Evolutionary conservation across 2,888 invertebrate genomes (phyloP), one percentile per base, ranked within the genome.

Genomic region (Timandra comae): DNA sequence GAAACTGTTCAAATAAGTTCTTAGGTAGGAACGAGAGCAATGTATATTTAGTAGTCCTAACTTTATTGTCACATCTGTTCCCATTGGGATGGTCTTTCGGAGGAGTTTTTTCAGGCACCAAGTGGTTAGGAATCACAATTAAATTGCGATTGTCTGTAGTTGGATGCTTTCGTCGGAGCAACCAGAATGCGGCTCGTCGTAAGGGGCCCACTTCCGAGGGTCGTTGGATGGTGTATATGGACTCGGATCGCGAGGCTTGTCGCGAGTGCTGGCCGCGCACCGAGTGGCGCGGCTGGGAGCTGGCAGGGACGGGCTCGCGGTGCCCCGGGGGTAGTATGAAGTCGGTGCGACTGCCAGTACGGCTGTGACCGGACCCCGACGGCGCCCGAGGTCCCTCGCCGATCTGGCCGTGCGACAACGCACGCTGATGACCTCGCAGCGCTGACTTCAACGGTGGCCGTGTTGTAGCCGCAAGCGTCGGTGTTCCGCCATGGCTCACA

Each of bases 1-100:
- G 98, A 77, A 99, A 98, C 85, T 99, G 98, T 86, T 98, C 98
- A 76, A 98, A 90, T 41, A 99, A 87, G 82, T 98, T 98, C 79
- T 97, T 94, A 36, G 98, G 98, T 65, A 99, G 84, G 84, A 99
- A 99, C 54, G 96, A 97, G 49, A 97, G 86, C 38, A 96, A 66
- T 12, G 97, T 97, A 77, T 99, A 99, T 82, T 98, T 98, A 32
- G 97, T 97, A 74, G 97, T 97, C 73, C 95, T 90, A 65, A 97
- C 93, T 80, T 93, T 90, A 74, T 97, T 97, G 65, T 92, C 89
- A 53, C 93, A 90, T 65, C 92, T 91, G 29, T 88, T 86, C n/a
- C 93, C 93, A 66, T 95, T 96, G 1, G 96, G 95, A 68, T 95
- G 95, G 47, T 92, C 91, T 54, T 91, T 91, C 27, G 89, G 88